Percentiles rank a stretch among this genome's conserved stretches.
Evolutionary conservation across 2,888 invertebrate genomes (phyloP).

Genomic region (Tiliacea aurago): DNA sequence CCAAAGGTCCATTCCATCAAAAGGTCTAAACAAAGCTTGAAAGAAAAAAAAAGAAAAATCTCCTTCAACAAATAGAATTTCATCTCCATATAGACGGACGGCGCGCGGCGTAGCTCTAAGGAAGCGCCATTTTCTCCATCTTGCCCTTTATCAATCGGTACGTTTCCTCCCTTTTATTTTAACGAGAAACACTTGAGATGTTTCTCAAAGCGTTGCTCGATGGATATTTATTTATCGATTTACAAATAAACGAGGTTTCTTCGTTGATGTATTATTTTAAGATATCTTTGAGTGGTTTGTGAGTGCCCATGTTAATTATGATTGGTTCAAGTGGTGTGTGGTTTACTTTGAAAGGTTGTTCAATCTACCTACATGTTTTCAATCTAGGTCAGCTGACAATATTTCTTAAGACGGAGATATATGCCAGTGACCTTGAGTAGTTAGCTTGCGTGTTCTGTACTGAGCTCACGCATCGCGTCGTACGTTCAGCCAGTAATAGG

Average conservation of each 20-base stretch:
- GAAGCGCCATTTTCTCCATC: constrained; percentile 65
- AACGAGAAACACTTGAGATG: constrained; percentile 76
- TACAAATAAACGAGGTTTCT: constrained; percentile 57
- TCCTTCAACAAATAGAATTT: constrained; percentile 62
- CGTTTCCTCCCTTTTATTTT: constrained; percentile 74
- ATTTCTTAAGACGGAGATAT: too few species aligned
- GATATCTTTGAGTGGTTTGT: constrained; percentile 22
- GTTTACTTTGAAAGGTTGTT: neutral
- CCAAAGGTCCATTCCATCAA: constrained; percentile 55
- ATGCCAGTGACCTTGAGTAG: too few species aligned
- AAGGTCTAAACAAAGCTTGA: constrained; percentile 56
- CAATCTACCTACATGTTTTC: neutral
- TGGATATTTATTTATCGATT: constrained; percentile 64
- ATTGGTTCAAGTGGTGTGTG: neutral
- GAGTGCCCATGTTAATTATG: constrained; percentile 38
- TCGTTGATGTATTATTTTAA: constrained; percentile 41
- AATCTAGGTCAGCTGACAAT: neutral
- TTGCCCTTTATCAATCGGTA: constrained; percentile 80
- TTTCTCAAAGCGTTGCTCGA: constrained; percentile 54
- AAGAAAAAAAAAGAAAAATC: constrained; percentile 49
- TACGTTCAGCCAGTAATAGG: too few species aligned
- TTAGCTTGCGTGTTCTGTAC: too few species aligned
- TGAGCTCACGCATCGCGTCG: too few species aligned
- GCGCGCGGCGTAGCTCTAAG: constrained; percentile 20
- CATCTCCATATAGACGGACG: constrained; percentile 48